Percentiles rank a stretch among this genome's conserved stretches.
Evolutionary conservation across 2,888 invertebrate genomes (phyloP).

Genomic region (Cryptophagus acutangulus): DNA sequence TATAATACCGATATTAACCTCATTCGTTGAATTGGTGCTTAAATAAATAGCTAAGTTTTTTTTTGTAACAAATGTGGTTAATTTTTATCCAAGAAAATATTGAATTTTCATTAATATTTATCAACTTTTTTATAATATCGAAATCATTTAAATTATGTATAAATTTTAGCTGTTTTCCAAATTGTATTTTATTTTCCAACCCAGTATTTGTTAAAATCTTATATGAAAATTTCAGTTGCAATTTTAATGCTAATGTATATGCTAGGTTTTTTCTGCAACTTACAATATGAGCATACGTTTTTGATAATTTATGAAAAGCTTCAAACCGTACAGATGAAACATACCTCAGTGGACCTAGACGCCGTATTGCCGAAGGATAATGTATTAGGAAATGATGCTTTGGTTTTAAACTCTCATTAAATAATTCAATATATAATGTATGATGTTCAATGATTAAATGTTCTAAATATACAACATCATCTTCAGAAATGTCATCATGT

Average conservation of each 20-base stretch:
- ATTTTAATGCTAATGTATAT: not conserved
- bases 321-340: not conserved
- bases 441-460: slow-evolving; percentile 9
- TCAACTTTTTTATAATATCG: no score
- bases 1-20: no score
- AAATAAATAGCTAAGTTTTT: no score
- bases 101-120: no score
- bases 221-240: not conserved
- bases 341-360: not conserved
- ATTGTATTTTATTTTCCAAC: not conserved
- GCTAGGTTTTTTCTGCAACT: not conserved
- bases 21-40: no score
- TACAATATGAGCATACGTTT: not conserved
- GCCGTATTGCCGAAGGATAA: no score
- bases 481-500: no score
- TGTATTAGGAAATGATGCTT: slow-evolving; percentile 17
- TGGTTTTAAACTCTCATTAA: slow-evolving; percentile 13
- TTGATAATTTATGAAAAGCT: not conserved
- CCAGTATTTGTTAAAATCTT: not conserved
- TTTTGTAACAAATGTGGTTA: no score
- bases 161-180: no score
- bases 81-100: no score
- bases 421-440: slow-evolving; percentile 6
- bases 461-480: no score
- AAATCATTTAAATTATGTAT: no score